phyloP scores from a whole-genome alignment of 2,797 vertebrate genomes.

The Rhinatrema bivittatum region DNA sequence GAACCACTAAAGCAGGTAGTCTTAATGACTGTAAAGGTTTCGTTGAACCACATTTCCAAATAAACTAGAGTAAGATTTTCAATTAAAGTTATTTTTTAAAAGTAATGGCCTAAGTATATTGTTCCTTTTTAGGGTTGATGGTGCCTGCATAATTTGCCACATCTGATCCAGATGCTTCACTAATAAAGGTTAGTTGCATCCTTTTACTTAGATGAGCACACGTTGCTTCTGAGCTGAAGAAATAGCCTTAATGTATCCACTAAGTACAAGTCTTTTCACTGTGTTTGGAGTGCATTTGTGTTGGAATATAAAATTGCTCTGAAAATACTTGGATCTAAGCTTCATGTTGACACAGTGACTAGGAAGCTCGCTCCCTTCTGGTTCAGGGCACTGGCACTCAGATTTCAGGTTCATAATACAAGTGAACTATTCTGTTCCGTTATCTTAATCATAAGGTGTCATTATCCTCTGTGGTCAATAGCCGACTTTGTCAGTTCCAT shows the following conservation, averaged over 20 bases:
- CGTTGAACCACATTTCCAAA: not conserved
- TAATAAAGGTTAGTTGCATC: slow-evolving; percentile 16
- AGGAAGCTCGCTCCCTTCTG: slow-evolving; percentile 48
- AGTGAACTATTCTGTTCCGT: no score
- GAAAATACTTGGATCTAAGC: slow-evolving; percentile 61
- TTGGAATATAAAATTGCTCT: slow-evolving; percentile 68
- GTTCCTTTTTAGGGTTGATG: slow-evolving; percentile 4
- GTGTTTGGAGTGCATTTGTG: slow-evolving; percentile 50
- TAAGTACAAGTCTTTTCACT: slow-evolving; percentile 28
- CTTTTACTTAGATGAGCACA: slow-evolving; percentile 24
- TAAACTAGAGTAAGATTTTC: no score
- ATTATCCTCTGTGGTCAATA: no score
- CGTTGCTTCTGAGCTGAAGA: slow-evolving; percentile 25
- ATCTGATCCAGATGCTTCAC: not conserved
- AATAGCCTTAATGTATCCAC: slow-evolving; percentile 39
- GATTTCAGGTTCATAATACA: slow-evolving; percentile 60
- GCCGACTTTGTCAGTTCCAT: no score
- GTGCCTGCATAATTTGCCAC: slow-evolving; percentile 8
- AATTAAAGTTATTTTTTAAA: slow-evolving; percentile 1
- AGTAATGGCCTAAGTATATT: slow-evolving; percentile 4
- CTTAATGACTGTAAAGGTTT: not conserved
- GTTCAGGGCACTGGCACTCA: slow-evolving; percentile 54
- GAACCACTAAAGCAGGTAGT: no score
- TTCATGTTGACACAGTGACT: slow-evolving; percentile 52
- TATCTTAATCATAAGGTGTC: no score